Percentiles rank a stretch among this genome's conserved stretches.
Conservation (phyloP, 2,113 vertebrate species). For the Piliocolobus tephrosceles region DNA sequence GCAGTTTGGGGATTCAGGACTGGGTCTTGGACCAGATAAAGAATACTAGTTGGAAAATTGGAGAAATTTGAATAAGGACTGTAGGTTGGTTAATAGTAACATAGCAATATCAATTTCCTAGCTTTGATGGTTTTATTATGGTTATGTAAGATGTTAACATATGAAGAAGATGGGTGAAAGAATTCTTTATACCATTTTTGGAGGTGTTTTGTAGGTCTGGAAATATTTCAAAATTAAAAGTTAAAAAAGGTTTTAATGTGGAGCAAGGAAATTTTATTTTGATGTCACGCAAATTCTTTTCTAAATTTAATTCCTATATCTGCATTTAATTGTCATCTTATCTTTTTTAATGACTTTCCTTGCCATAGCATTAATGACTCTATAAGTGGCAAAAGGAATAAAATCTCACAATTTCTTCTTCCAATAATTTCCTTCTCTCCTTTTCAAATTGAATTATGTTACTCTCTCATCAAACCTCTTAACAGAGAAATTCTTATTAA, state of each 20-base stretch:
- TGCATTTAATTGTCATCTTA: background rate
- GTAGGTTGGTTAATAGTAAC: background rate
- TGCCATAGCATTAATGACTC: background rate
- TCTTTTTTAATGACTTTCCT: background rate
- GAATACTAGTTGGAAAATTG: background rate
- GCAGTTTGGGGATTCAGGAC: background rate
- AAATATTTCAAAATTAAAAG: slow-evolving; percentile 11
- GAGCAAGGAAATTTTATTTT: background rate
- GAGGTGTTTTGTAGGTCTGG: background rate
- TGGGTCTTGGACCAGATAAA: background rate
- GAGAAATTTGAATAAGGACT: background rate
- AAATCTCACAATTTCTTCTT: background rate
- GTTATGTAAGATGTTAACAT: background rate
- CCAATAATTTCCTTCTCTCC: background rate
- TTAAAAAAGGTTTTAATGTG: background rate
- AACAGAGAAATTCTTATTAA: background rate
- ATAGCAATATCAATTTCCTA: background rate
- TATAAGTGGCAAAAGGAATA: background rate
- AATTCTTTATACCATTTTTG: background rate
- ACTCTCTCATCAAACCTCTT: background rate
- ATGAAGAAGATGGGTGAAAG: background rate
- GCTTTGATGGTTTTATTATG: background rate
- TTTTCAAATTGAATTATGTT: background rate
- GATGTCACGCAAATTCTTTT: background rate
- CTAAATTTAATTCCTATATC: slow-evolving; percentile 22